Conservation (phyloP, 2,113 vertebrate species). For the Hylia prasina region DNA sequence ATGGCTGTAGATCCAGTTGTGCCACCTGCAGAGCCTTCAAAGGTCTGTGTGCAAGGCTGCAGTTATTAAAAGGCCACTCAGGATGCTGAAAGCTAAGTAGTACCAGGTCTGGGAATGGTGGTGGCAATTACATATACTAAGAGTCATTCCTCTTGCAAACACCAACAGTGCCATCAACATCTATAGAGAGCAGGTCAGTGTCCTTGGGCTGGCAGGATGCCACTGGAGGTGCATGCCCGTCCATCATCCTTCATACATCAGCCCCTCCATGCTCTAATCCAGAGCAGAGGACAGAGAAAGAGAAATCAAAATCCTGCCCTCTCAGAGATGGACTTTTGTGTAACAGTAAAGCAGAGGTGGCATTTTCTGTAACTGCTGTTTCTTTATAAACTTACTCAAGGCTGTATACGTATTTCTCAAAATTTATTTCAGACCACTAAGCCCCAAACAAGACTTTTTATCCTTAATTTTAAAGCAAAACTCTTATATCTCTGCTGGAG, state of each 20-base stretch:
- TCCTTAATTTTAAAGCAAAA: neutral
- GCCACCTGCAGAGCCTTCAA: neutral
- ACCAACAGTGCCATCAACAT: neutral
- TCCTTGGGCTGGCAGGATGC: neutral
- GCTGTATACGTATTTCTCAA: neutral
- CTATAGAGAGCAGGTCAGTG: neutral
- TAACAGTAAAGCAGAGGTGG: neutral
- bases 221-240: rapidly evolving
- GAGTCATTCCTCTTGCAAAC: neutral
- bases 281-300: neutral
- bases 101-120: neutral
- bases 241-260: neutral
- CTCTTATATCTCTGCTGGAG: neutral
- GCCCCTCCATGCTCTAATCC: neutral
- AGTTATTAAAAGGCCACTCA: neutral
- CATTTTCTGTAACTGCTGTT: neutral
- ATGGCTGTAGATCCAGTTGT: neutral
- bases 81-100: neutral
- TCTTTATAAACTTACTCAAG: neutral
- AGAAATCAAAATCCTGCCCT: neutral
- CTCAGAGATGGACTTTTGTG: neutral
- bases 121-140: neutral
- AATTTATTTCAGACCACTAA: neutral
- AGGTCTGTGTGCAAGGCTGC: neutral
- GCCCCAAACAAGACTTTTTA: neutral